Evolutionary conservation across 2,797 vertebrate genomes (phyloP).

Genomic region (Sitta carolinensis): DNA sequence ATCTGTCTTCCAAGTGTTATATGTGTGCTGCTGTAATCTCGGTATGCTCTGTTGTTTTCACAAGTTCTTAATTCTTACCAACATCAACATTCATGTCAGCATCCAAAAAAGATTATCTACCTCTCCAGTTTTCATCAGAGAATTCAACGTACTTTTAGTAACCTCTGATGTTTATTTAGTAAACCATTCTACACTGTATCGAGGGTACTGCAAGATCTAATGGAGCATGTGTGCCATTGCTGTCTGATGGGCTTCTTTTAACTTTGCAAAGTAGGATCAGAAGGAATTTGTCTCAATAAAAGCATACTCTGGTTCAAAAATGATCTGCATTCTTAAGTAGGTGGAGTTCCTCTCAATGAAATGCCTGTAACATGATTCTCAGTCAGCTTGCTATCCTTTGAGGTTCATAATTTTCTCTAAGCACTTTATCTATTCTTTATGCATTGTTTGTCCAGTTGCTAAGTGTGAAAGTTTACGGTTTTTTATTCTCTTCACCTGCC

Average conservation of each 20-base stretch:
- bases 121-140: neutral
- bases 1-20: neutral
- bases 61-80: neutral
- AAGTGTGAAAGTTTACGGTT: neutral
- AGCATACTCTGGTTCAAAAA: neutral
- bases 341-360: neutral
- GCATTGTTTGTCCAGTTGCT: neutral
- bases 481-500: neutral
- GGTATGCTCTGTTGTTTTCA: neutral
- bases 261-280: neutral
- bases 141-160: neutral
- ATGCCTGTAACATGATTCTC: neutral
- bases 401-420: neutral
- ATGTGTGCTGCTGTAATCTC: neutral
- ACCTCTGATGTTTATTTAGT: neutral
- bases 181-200: neutral
- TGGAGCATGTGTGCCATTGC: neutral
- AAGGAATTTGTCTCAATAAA: neutral
- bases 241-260: neutral
- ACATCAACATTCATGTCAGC: neutral
- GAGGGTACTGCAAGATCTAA: neutral
- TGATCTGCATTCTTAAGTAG: neutral
- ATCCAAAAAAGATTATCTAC: neutral
- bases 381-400: neutral
- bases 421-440: neutral